phyloP scores from a whole-genome alignment of 1,140 invertebrate genomes.

The Melanaphis sacchari region DNA sequence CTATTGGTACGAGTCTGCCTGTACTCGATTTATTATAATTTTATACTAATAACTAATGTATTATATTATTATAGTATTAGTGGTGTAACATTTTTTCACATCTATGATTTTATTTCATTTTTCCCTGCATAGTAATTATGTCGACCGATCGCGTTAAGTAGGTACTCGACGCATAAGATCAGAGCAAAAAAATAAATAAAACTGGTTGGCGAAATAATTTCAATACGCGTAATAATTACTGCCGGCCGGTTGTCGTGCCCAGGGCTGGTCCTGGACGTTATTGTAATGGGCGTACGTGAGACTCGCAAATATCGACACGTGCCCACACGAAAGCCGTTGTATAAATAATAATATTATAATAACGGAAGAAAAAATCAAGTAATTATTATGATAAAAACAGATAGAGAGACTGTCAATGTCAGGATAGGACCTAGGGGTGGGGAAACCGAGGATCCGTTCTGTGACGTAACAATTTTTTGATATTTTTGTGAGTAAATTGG shows the following conservation, averaged over 20 bases:
- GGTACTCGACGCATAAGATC: neutral
- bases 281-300: neutral
- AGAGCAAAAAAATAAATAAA: neutral
- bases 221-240: neutral
- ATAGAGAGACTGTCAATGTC: too few relatives aligned
- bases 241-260: neutral
- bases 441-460: neutral
- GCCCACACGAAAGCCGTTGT: neutral
- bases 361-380: neutral
- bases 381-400: neutral
- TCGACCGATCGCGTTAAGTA: neutral
- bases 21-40: neutral
- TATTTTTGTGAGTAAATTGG: neutral
- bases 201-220: neutral
- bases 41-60: neutral
- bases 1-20: neutral
- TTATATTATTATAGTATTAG: neutral
- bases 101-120: neutral
- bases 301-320: neutral
- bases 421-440: too few relatives aligned
- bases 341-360: conserved; percentile 4
- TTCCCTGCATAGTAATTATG: neutral
- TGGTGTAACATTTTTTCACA: neutral
- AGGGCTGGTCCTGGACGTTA: neutral
- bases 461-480: neutral